Evolutionary conservation across 2,888 invertebrate genomes (phyloP), one percentile per base, ranked within the genome.

Genomic region (Oscheius myriophilus): DNA sequence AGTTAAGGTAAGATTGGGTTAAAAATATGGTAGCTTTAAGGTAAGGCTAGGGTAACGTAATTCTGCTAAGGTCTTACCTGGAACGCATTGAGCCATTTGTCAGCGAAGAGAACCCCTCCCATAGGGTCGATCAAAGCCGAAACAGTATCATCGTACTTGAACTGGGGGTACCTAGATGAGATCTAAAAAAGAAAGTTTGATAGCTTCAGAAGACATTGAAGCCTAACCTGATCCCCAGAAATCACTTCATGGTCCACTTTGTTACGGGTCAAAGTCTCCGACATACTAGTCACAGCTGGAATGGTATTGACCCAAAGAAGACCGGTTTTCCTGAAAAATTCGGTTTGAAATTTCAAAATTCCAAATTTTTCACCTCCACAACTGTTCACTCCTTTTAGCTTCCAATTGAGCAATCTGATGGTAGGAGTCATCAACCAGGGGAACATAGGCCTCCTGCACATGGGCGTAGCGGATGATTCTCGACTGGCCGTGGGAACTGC

Each of bases 401-500:
- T 79, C 79, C 42, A 79, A 41, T 14, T 79, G 75, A 11, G 54
- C 71, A 23, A 79, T 76, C 33, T 76, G 76, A 6, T 65, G 53
- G 53, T 76, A 79, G 0, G 79, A 61, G 41, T 76, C 76, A 16
- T 58, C 68, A 11, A 78, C 76, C 12, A 78, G 41, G 2, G 73
- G 73, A 21, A 83, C 61, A 67, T 82, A 84, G 11, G 73, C 71
- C 0, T 67, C 62, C 9, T 82, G 72, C 23, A 70, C 72, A 59
- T 84, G 84, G 9, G 80, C 82, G 51, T 77, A 78, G 18, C 84
- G 81, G 53, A 81, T 85, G 68, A 84, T 84, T 23, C 84, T 55
- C n/a, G 82, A 82, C 12, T 73, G 77, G 25, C 84, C 84, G 51
- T 84, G 84, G 11, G 84, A 85, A 55, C 82, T 80, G 23, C 84